Conservation (phyloP, 2,888 invertebrate species). For the Onthophagus sagittarius region DNA sequence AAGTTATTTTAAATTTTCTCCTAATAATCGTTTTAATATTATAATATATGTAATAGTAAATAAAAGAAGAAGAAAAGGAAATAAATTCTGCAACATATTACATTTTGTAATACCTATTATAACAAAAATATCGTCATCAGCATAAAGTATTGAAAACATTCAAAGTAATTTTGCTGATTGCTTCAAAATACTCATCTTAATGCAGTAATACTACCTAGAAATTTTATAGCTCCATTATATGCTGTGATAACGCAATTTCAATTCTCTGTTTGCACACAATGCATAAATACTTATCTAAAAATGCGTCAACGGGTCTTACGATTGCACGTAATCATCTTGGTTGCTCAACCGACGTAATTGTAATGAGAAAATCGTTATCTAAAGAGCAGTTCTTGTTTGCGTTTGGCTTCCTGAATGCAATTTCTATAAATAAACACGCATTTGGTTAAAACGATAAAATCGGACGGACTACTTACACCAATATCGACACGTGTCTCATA, state of each 20-base stretch:
- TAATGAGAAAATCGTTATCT: neutral
- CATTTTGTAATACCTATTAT: too few relatives aligned
- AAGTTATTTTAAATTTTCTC: too few relatives aligned
- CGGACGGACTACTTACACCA: neutral
- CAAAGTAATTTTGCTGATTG: neutral
- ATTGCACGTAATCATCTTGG: neutral
- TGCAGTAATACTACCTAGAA: neutral
- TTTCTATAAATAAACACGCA: neutral
- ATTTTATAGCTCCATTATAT: neutral
- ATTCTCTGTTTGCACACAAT: neutral
- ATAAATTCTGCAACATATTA: neutral
- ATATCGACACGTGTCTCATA: neutral
- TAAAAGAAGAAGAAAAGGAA: too few relatives aligned
- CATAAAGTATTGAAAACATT: neutral
- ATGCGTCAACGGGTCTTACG: neutral
- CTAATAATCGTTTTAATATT: too few relatives aligned
- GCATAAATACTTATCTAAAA: neutral
- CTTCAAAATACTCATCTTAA: neutral
- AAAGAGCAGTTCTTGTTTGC: neutral
- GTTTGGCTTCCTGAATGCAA: neutral
- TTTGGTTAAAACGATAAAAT: neutral
- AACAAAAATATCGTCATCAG: too few relatives aligned
- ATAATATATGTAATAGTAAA: too few relatives aligned
- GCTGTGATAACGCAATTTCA: neutral
- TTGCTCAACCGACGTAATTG: neutral